These are phyloP conservation scores for Pygmarrhopalites habei DNA, from an alignment of 1,140 invertebrate genomes.

Conservation along the genomic window DNA sequence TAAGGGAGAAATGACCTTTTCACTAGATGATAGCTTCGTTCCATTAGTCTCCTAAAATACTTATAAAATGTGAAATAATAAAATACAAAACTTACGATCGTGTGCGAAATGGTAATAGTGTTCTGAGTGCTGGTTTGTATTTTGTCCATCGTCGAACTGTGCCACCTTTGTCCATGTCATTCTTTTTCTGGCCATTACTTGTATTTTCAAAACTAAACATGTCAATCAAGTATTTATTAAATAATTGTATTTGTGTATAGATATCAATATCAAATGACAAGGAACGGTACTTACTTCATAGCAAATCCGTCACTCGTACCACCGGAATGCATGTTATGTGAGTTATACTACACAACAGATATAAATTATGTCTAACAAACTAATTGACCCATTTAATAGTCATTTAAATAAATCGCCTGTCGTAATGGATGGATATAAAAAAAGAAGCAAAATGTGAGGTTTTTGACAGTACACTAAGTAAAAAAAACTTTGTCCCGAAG, in stretches of 20 bases:
- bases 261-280: background rate
- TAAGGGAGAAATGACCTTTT: too few relatives aligned
- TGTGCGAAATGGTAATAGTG: slow-evolving; percentile 17
- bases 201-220: background rate
- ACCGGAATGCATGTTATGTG: background rate
- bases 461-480: too few relatives aligned
- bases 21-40: too few relatives aligned
- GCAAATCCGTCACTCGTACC: background rate
- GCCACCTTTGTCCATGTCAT: background rate
- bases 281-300: background rate
- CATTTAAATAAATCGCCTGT: too few relatives aligned
- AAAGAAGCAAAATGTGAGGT: too few relatives aligned
- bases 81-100: slow-evolving; percentile 2
- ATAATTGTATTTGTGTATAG: background rate
- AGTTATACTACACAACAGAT: background rate
- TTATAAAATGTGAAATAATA: slow-evolving; percentile 1
- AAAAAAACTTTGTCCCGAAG: too few relatives aligned
- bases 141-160: slow-evolving; percentile 12
- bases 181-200: slow-evolving; percentile 6
- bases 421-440: too few relatives aligned
- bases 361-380: background rate
- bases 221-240: too few relatives aligned
- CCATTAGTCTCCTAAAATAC: too few relatives aligned
- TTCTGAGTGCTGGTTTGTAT: slow-evolving; percentile 18
- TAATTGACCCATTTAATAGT: slow-evolving; percentile 16